Evolutionary conservation across 2,888 invertebrate genomes (phyloP).

Genomic region (Drosophila hamatofila): DNA sequence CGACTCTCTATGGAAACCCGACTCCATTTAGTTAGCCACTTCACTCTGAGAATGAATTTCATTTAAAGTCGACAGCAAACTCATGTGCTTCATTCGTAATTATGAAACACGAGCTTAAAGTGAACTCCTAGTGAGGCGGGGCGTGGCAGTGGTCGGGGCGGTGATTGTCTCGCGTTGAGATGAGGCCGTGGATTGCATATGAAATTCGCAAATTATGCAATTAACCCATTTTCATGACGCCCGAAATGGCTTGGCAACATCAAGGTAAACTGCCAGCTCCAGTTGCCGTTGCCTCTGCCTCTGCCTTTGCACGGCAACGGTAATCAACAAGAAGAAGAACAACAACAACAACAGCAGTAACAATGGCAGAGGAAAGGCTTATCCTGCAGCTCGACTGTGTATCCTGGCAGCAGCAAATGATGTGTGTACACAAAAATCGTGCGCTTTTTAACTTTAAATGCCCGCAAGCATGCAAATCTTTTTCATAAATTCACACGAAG

Average conservation of each 20-base stretch:
- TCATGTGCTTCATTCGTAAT: neutral
- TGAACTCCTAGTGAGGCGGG: neutral
- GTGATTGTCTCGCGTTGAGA: neutral
- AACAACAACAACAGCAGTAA: conserved; percentile 23
- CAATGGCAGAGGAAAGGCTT: neutral
- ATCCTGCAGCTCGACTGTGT: conserved; percentile 22
- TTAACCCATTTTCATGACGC: conserved; percentile 73
- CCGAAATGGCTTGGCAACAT: conserved; percentile 58
- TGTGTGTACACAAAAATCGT: conserved; percentile 62
- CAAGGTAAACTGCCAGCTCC: conserved; percentile 44
- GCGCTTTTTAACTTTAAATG: conserved; percentile 80
- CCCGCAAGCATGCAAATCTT: conserved; percentile 81
- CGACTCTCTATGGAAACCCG: neutral
- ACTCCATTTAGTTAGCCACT: neutral
- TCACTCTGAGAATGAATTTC: neutral
- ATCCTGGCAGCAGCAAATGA: conserved; percentile 45
- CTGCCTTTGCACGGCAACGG: conserved; percentile 6
- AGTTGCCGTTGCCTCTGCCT: neutral
- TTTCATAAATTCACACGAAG: conserved; percentile 75
- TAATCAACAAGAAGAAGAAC: too few species aligned
- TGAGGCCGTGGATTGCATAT: conserved; percentile 55
- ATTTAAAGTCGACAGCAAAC: neutral
- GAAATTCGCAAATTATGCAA: conserved; percentile 80
- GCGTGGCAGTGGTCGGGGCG: too few species aligned
- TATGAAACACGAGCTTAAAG: conserved; percentile 26